These are phyloP conservation scores for Epinotia brunnichana DNA, from an alignment of 2,888 invertebrate genomes.

Conservation along the genomic window DNA sequence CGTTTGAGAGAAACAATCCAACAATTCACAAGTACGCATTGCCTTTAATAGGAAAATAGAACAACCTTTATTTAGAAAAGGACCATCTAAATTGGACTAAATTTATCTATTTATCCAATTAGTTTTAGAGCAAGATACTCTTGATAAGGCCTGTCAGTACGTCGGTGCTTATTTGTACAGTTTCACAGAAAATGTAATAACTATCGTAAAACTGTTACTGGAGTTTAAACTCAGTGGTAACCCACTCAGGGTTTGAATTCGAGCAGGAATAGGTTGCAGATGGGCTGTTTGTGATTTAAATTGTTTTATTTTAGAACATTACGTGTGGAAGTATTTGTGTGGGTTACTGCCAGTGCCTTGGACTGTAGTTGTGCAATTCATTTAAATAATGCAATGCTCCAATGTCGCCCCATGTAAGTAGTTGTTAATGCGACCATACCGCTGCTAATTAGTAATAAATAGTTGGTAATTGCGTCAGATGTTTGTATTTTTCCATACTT, in stretches of 20 bases:
- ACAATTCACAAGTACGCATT: background rate
- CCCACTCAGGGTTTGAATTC: background rate
- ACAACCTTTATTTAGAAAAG: slow-evolving; percentile 12
- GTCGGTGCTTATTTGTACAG: slow-evolving; percentile 13
- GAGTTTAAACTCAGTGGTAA: background rate
- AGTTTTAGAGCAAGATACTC: slow-evolving; percentile 25
- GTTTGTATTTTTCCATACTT: background rate
- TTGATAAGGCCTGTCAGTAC: slow-evolving; percentile 29
- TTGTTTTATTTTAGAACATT: slow-evolving; percentile 27
- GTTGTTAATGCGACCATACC: slow-evolving; percentile 4
- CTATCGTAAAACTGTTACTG: background rate
- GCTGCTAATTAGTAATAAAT: background rate
- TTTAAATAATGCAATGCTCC: slow-evolving; percentile 35
- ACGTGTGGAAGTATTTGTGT: slow-evolving; percentile 27
- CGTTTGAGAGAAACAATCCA: background rate
- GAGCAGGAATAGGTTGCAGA: too few relatives aligned
- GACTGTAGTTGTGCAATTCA: slow-evolving; percentile 42
- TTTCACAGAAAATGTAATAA: background rate
- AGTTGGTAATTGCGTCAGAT: background rate
- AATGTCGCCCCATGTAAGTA: slow-evolving; percentile 22
- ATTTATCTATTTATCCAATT: slow-evolving; percentile 33
- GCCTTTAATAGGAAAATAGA: slow-evolving; percentile 16
- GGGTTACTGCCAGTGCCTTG: slow-evolving; percentile 27
- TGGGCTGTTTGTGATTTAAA: background rate
- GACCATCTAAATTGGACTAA: slow-evolving; percentile 25